phyloP scores from a whole-genome alignment of 2,888 invertebrate species.

The Sphaeridia pumilis region DNA sequence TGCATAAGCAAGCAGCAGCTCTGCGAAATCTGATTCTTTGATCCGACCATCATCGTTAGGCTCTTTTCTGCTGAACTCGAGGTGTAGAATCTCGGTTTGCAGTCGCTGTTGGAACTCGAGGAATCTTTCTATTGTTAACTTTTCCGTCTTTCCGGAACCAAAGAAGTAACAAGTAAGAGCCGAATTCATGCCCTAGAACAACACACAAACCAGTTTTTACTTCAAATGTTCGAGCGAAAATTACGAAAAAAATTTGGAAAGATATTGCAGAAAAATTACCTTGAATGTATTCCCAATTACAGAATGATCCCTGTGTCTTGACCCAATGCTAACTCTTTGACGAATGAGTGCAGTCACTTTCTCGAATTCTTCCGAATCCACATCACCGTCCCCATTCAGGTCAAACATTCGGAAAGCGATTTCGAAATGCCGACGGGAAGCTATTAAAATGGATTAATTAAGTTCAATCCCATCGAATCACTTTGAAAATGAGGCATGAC shows the following conservation, averaged over 20 bases:
- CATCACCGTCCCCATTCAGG: constrained; percentile 95
- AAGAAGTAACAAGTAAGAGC: constrained; percentile 92
- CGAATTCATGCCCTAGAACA: constrained; percentile 76
- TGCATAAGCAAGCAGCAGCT: constrained; percentile 81
- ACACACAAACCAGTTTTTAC: no score
- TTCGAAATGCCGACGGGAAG: constrained; percentile 93
- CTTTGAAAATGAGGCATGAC: no score
- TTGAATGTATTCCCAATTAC: constrained; percentile 91
- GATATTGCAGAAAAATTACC: no score
- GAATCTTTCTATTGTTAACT: constrained; percentile 92
- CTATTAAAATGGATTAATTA: constrained; percentile 46
- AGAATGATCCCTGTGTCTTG: constrained; percentile 86
- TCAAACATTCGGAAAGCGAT: constrained; percentile 99
- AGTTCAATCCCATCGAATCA: no score
- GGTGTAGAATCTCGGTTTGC: constrained; percentile 84
- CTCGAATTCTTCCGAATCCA: constrained; percentile 95
- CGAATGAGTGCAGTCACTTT: constrained; percentile 89
- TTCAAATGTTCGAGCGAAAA: no score
- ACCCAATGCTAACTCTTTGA: constrained; percentile 92
- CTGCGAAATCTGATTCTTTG: constrained; percentile 84
- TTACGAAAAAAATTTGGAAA: no score
- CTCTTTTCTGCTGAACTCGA: constrained; percentile 80
- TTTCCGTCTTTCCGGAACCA: constrained; percentile 72
- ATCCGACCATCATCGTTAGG: constrained; percentile 80
- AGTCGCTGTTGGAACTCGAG: constrained; percentile 88